Conservation (phyloP, 2,113 vertebrate species). For the Rousettus leschenaultii region DNA sequence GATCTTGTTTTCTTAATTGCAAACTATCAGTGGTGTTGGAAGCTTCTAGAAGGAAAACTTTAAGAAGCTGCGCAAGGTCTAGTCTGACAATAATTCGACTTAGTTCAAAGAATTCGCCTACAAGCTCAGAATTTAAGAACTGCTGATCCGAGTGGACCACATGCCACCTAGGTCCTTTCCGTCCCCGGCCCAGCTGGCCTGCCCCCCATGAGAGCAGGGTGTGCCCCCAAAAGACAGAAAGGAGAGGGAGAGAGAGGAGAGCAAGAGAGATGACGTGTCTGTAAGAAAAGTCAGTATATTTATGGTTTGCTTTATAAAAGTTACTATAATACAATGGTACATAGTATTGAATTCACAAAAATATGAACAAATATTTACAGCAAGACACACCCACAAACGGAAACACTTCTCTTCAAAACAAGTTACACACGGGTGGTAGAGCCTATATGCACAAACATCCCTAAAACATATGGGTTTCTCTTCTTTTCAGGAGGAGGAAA, state of each 20-base stretch:
- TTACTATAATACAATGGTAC: conserved; percentile 96
- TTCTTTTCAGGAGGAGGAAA: conserved; percentile 9
- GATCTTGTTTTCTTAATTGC: background rate
- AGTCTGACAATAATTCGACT: background rate
- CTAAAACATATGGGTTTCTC: conserved; percentile 79
- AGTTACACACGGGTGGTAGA: conserved; percentile 84
- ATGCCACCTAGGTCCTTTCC: background rate
- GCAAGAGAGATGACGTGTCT: conserved; percentile 79
- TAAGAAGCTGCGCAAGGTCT: background rate
- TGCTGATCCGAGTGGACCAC: background rate
- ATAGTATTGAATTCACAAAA: conserved; percentile 95
- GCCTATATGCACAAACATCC: conserved; percentile 84
- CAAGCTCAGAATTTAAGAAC: background rate
- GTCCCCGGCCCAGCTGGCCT: too few species aligned
- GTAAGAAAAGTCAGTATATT: conserved; percentile 95
- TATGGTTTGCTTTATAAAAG: conserved; percentile 96
- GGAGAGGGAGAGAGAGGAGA: conserved; percentile 40
- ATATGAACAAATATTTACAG: conserved; percentile 93
- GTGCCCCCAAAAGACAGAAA: background rate
- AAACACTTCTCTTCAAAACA: conserved; percentile 89
- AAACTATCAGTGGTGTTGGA: background rate
- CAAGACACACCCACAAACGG: conserved; percentile 91
- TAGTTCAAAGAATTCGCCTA: background rate
- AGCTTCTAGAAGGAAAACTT: background rate
- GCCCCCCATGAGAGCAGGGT: too few species aligned